These are phyloP conservation scores for Hypotaenidia okinawae DNA, from an alignment of 2,797 vertebrate genomes.

Conservation along the genomic window DNA sequence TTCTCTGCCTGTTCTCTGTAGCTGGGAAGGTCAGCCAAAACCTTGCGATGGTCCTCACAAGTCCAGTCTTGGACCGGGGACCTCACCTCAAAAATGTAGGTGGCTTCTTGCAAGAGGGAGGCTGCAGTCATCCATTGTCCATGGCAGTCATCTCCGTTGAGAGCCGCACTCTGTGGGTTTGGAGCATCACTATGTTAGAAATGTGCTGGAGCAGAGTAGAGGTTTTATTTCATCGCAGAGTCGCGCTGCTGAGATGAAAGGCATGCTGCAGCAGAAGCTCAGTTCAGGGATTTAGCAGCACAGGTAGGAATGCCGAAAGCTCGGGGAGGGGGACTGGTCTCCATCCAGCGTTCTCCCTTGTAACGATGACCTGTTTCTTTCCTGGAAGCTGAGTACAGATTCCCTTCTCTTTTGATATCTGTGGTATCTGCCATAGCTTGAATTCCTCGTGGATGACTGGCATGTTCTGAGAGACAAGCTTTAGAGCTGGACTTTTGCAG, in stretches of 20 bases:
- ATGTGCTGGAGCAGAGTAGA: background rate
- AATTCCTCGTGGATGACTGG: background rate
- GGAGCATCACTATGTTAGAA: background rate
- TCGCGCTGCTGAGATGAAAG: background rate
- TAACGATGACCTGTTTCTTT: background rate
- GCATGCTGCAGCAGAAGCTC: background rate
- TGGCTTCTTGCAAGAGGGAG: background rate
- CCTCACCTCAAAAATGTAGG: background rate
- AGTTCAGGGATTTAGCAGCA: background rate
- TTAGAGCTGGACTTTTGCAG: background rate
- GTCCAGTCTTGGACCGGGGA: background rate
- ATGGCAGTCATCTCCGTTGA: background rate
- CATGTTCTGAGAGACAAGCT: background rate
- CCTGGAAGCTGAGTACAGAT: background rate
- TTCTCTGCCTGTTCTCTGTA: background rate
- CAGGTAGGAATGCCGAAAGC: conserved; percentile 21
- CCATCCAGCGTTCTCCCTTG: background rate
- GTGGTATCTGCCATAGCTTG: background rate
- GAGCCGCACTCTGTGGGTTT: rapidly evolving
- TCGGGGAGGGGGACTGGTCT: background rate
- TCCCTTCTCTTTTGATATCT: background rate
- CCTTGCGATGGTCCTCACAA: background rate
- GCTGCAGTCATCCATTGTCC: background rate
- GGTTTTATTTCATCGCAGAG: background rate
- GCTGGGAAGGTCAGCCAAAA: background rate